These are phyloP conservation scores for Euclidia mi DNA, from an alignment of 2,888 invertebrate genomes.

Conservation along the genomic window DNA sequence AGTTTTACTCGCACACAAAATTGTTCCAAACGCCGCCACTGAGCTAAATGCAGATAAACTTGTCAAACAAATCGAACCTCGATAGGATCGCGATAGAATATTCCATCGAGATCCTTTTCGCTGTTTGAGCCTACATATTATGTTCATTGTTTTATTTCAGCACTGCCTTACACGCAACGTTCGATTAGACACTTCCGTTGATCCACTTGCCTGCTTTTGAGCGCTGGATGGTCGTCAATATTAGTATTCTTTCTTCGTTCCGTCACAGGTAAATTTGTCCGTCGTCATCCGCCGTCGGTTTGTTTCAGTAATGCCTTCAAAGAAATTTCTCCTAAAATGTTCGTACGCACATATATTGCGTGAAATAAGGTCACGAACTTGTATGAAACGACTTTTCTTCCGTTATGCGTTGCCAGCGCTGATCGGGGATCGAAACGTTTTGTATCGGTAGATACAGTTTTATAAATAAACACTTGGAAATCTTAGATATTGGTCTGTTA, in stretches of 20 bases:
- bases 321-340: constrained; percentile 45
- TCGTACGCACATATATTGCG: constrained; percentile 49
- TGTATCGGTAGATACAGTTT: constrained; percentile 14
- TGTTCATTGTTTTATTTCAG: too few relatives aligned
- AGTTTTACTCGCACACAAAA: too few relatives aligned
- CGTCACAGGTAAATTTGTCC: too few relatives aligned
- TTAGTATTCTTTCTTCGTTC: too few relatives aligned
- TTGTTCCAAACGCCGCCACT: too few relatives aligned
- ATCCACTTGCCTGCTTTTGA: constrained; percentile 7
- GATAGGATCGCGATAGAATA: too few relatives aligned
- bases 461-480: constrained; percentile 17
- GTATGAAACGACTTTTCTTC: constrained; percentile 37
- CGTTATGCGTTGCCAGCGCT: constrained; percentile 24
- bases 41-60: too few relatives aligned
- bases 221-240: constrained; percentile 28
- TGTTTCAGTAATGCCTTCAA: constrained; percentile 37
- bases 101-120: too few relatives aligned
- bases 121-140: too few relatives aligned
- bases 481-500: constrained; percentile 25
- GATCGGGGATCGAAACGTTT: constrained; percentile 27
- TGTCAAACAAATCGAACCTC: too few relatives aligned
- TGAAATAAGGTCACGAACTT: constrained; percentile 50
- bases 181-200: too few relatives aligned
- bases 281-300: too few relatives aligned
- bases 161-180: not conserved